Evolutionary conservation across 2,797 vertebrate species (phyloP).

Genomic region (Lerista edwardsae): DNA sequence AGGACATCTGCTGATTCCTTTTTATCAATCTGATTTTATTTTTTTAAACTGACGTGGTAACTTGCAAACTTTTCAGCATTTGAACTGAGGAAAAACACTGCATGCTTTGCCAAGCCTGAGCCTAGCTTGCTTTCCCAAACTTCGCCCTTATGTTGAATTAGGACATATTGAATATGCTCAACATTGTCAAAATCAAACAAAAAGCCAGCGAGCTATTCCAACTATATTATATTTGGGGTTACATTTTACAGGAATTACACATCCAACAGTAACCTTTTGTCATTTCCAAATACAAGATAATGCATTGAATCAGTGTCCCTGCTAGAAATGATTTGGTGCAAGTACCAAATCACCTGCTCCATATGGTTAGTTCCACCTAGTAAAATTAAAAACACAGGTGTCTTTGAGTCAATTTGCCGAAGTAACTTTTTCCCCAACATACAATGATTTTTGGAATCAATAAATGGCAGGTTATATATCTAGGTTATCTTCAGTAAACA

Average conservation of each 20-base stretch:
- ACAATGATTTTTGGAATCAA: neutral
- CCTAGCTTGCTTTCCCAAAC: constrained; percentile 53
- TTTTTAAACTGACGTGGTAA: constrained; percentile 67
- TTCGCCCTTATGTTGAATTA: constrained; percentile 43
- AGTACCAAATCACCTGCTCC: constrained; percentile 50
- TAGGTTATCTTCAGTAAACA: neutral
- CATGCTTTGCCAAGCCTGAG: constrained; percentile 72
- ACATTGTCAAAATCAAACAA: constrained; percentile 50
- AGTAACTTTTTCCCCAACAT: neutral
- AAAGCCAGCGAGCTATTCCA: constrained; percentile 33
- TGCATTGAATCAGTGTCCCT: constrained; percentile 45
- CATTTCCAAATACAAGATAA: constrained; percentile 30
- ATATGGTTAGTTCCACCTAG: constrained; percentile 60
- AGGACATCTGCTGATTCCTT: constrained; percentile 64
- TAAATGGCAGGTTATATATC: neutral
- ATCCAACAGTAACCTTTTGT: constrained; percentile 45
- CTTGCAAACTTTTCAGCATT: constrained; percentile 77
- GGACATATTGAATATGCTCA: constrained; percentile 52
- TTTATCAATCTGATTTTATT: constrained; percentile 41
- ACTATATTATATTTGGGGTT: constrained; percentile 42
- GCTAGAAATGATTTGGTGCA: constrained; percentile 29
- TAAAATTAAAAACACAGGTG: constrained; percentile 39
- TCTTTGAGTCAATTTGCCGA: neutral
- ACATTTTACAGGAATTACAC: constrained; percentile 41
- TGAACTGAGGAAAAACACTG: constrained; percentile 61